These are phyloP conservation scores for Lacerta bilineata DNA, from an alignment of 2,797 vertebrate species.

Conservation along the genomic window DNA sequence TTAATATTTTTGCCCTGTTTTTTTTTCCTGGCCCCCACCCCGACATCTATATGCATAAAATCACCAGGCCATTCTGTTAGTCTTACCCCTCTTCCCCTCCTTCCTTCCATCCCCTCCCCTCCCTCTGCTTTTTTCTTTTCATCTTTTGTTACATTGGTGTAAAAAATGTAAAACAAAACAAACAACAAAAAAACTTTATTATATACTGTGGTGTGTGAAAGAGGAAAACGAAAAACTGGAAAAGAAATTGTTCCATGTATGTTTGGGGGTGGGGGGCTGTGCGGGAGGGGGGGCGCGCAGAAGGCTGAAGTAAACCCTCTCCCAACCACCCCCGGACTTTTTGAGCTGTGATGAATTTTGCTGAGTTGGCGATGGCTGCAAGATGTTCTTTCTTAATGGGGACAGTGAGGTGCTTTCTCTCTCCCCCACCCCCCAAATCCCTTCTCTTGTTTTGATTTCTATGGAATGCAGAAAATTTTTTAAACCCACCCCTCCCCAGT, in stretches of 20 bases:
- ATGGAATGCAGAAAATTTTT: slow-evolving; percentile 78
- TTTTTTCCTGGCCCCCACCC: slow-evolving; percentile 27
- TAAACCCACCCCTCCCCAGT: not conserved
- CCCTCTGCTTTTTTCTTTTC: not conserved
- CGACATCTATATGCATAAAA: slow-evolving; percentile 68
- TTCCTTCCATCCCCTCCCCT: slow-evolving; percentile 19
- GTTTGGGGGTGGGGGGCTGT: slow-evolving; percentile 72
- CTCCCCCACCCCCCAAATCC: slow-evolving; percentile 57
- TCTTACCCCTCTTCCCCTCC: slow-evolving; percentile 44
- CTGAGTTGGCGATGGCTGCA: slow-evolving; percentile 54
- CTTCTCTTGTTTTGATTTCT: slow-evolving; percentile 68
- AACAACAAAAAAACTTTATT: slow-evolving; percentile 75
- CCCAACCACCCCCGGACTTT: not conserved
- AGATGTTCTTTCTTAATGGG: slow-evolving; percentile 72
- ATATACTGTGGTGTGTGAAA: slow-evolving; percentile 83
- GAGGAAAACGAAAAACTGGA: slow-evolving; percentile 72
- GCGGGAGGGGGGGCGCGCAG: slow-evolving; percentile 54
- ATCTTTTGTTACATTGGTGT: slow-evolving; percentile 84
- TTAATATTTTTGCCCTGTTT: not conserved
- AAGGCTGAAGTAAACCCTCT: slow-evolving; percentile 24
- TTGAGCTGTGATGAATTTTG: not conserved
- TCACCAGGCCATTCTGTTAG: slow-evolving; percentile 56
- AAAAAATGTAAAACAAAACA: slow-evolving; percentile 84
- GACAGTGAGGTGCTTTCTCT: slow-evolving; percentile 74
- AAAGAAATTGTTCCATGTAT: slow-evolving; percentile 73